phyloP scores from a whole-genome alignment of 2,797 vertebrate species.

The Bradypodion ventrale region DNA sequence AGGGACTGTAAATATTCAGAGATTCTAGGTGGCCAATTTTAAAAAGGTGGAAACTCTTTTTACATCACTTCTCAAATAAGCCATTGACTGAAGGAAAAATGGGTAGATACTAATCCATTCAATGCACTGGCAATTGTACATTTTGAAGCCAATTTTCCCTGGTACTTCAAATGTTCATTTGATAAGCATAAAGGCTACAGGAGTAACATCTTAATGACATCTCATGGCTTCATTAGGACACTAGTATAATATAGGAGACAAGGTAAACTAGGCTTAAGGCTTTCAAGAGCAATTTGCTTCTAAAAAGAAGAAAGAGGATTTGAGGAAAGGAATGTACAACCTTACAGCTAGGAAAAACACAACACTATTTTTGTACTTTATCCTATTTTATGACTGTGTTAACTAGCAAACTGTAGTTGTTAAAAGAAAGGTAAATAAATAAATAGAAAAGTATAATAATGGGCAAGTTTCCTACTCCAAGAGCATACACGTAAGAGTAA shows the following conservation, averaged over 20 bases:
- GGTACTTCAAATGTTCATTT: background rate
- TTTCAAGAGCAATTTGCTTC: background rate
- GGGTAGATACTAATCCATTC: background rate
- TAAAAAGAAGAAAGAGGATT: background rate
- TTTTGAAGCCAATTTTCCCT: background rate
- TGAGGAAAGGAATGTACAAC: background rate
- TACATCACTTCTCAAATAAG: background rate
- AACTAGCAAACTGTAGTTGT: background rate
- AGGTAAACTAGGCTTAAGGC: background rate
- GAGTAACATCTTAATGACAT: background rate
- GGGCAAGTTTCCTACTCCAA: background rate
- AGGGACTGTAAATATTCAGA: background rate
- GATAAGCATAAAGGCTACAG: background rate
- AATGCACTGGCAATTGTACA: too few relatives aligned
- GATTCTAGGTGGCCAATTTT: background rate
- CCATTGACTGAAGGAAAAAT: background rate
- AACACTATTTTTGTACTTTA: too few relatives aligned
- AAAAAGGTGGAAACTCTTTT: background rate
- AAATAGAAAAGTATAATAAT: background rate
- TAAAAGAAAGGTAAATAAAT: background rate
- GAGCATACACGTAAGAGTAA: accelerated
- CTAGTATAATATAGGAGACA: background rate
- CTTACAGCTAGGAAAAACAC: background rate
- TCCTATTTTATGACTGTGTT: too few relatives aligned
- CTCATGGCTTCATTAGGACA: background rate